Percentiles rank a stretch among this genome's conserved stretches.
These are phyloP conservation scores for Orius laevigatus DNA, from an alignment of 1,140 invertebrate genomes.

Conservation along the genomic window DNA sequence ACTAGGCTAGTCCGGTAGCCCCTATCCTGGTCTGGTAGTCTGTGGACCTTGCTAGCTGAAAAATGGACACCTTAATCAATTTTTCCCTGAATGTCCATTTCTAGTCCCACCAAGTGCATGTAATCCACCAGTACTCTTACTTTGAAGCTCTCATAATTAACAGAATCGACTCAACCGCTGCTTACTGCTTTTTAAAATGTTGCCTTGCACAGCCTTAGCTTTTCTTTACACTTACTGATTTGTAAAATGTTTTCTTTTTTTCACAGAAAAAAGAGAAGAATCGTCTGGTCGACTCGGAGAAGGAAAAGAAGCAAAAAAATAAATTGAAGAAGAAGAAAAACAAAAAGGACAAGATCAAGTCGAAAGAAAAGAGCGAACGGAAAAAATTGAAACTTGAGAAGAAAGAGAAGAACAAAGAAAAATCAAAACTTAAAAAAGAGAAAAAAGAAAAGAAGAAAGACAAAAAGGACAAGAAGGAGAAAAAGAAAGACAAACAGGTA, in stretches of 20 bases:
- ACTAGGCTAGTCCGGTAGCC: too few relatives aligned
- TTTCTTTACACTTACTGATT: too few relatives aligned
- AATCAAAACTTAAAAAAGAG: conserved; percentile 34
- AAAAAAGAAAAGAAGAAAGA: conserved; percentile 38
- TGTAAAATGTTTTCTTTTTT: not conserved
- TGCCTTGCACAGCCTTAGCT: too few relatives aligned
- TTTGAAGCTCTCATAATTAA: too few relatives aligned
- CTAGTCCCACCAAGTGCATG: too few relatives aligned
- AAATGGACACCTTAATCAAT: too few relatives aligned
- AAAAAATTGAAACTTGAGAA: conserved; percentile 35
- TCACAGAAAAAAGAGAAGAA: conserved; percentile 47
- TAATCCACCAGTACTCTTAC: too few relatives aligned
- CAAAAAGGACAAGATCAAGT: conserved; percentile 47
- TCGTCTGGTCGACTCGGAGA: conserved; percentile 24
- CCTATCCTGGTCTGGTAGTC: too few relatives aligned
- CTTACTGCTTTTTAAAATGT: too few relatives aligned
- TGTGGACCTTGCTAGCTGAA: too few relatives aligned
- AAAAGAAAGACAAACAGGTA: conserved; percentile 19
- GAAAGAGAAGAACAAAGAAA: conserved; percentile 38
- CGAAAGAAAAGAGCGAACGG: conserved; percentile 37
- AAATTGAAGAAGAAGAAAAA: conserved; percentile 62
- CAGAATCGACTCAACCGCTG: too few relatives aligned
- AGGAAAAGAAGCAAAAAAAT: conserved; percentile 48
- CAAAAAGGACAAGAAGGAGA: conserved; percentile 33
- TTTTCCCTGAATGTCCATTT: too few relatives aligned